A percentile compares a stretch with the other conserved stretches of the same genome.
These are phyloP conservation scores for Eublepharis macularius DNA, from an alignment of 2,113 vertebrate species.

Conservation along the genomic window DNA sequence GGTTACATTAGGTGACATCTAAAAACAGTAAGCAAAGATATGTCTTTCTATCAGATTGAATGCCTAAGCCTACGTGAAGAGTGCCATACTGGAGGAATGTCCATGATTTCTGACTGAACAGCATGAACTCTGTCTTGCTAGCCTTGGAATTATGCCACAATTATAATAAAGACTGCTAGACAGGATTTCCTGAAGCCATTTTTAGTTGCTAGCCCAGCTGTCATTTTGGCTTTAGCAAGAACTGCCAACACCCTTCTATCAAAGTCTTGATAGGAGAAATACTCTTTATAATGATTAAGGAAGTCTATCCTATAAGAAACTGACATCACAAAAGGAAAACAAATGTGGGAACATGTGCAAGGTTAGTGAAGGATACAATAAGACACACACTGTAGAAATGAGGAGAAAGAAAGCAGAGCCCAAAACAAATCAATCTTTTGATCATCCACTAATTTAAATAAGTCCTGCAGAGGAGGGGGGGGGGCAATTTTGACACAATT, in stretches of 20 bases:
- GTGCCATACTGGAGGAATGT: neutral
- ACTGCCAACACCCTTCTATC: neutral
- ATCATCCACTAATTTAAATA: neutral
- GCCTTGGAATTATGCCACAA: neutral
- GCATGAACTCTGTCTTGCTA: neutral
- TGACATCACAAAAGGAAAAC: conserved; percentile 13
- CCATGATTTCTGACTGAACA: neutral
- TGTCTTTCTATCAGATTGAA: neutral
- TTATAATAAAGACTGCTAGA: neutral
- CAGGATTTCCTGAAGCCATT: neutral
- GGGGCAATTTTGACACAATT: neutral
- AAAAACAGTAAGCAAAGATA: neutral
- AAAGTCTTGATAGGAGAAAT: neutral
- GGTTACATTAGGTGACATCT: neutral
- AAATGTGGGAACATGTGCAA: conserved; percentile 9
- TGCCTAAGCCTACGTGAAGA: neutral
- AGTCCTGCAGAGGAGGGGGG: neutral
- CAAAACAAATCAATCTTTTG: neutral
- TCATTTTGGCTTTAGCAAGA: accelerated
- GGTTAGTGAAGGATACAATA: neutral
- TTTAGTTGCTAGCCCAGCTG: neutral
- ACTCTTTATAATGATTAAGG: neutral
- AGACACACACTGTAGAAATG: neutral
- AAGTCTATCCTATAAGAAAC: neutral
- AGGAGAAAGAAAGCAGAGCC: neutral